These are phyloP conservation scores for Tricholaema leucomelas DNA, from an alignment of 2,113 vertebrate species.

Conservation along the genomic window DNA sequence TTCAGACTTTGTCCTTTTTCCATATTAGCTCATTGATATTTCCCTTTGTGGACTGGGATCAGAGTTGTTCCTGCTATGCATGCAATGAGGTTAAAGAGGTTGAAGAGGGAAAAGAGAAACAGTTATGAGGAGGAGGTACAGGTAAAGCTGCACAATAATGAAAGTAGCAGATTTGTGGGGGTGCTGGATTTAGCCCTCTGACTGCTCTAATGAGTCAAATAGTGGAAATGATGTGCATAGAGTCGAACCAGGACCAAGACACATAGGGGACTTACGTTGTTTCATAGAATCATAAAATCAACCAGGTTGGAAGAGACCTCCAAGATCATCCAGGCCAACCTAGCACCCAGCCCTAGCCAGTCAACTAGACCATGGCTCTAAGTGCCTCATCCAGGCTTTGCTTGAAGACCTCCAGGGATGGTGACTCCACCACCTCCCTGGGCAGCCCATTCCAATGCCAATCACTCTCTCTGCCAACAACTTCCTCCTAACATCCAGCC, in stretches of 20 bases:
- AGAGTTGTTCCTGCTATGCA: background rate
- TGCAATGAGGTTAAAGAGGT: background rate
- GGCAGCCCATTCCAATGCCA: no score
- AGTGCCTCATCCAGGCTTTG: no score
- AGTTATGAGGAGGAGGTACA: background rate
- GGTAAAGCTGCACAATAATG: background rate
- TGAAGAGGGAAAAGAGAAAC: background rate
- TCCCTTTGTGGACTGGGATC: background rate
- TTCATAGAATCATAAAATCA: no score
- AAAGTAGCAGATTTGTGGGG: background rate
- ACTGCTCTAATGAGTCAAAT: background rate
- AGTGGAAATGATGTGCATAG: background rate
- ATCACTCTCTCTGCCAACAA: no score
- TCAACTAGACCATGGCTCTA: no score
- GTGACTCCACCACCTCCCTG: no score
- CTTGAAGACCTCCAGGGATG: no score
- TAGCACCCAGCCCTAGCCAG: no score
- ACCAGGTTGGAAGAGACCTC: no score
- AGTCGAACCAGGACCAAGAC: background rate
- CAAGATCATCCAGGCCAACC: no score
- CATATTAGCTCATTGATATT: background rate
- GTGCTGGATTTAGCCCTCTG: background rate
- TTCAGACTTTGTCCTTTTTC: background rate
- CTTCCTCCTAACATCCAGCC: no score
- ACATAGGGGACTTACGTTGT: accelerated